These are phyloP conservation scores for Listronotus oregonensis DNA, from an alignment of 1,140 invertebrate species.

Conservation along the genomic window DNA sequence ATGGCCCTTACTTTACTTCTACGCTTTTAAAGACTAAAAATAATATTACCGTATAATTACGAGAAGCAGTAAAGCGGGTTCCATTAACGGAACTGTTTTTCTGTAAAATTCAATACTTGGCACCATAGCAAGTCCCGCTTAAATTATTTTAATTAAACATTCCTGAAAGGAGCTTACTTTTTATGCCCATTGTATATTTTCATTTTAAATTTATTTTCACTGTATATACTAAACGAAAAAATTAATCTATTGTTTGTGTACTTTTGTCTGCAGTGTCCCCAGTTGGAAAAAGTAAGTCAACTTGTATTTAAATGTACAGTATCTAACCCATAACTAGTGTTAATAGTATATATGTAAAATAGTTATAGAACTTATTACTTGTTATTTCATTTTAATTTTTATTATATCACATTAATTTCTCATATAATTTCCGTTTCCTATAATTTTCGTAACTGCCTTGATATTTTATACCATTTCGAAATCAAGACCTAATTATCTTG, in stretches of 20 bases:
- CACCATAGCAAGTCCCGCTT: too few species aligned
- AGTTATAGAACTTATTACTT: neutral
- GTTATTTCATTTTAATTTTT: neutral
- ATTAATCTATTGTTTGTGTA: conserved; percentile 35
- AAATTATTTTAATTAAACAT: too few species aligned
- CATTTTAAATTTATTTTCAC: conserved; percentile 1
- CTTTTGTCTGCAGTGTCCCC: conserved; percentile 50
- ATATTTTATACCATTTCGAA: conserved; percentile 11
- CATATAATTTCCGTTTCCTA: neutral
- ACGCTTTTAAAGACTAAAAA: too few species aligned
- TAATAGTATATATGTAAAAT: conserved; percentile 20
- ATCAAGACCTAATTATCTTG: too few species aligned
- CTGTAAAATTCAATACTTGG: too few species aligned
- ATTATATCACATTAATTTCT: conserved; percentile 7
- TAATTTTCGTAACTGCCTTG: conserved; percentile 19
- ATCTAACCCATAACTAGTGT: conserved; percentile 24
- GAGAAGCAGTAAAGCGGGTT: too few species aligned
- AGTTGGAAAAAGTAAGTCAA: conserved; percentile 56
- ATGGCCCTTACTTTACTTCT: too few species aligned
- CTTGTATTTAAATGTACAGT: conserved; percentile 36
- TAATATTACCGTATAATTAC: too few species aligned
- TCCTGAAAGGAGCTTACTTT: conserved; percentile 17
- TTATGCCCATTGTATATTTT: conserved; percentile 3
- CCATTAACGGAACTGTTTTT: too few species aligned
- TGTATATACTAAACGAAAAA: conserved; percentile 18